These are phyloP conservation scores for Spinus olivaceus DNA, from an alignment of 2,797 vertebrate genomes.

Conservation along the genomic window DNA sequence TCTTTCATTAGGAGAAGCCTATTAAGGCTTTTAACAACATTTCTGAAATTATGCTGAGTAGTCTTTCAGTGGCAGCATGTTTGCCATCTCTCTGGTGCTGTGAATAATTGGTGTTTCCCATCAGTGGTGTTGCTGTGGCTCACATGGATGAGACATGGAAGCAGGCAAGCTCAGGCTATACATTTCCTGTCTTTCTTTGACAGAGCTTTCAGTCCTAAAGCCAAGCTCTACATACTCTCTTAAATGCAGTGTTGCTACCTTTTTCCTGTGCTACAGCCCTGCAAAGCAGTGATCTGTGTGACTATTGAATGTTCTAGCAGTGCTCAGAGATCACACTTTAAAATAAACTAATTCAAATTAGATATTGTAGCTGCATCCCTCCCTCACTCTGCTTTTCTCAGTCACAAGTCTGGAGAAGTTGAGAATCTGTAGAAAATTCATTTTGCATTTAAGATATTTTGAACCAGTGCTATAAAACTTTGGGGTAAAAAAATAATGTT, in stretches of 20 bases:
- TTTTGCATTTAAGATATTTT: background rate
- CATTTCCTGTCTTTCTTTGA: background rate
- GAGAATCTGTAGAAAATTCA: background rate
- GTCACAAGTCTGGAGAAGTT: background rate
- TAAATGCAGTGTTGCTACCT: background rate
- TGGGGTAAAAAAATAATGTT: background rate
- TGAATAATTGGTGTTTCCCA: background rate
- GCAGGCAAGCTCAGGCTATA: background rate
- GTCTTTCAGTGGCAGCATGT: background rate
- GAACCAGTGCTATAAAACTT: background rate
- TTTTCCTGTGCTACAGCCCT: background rate
- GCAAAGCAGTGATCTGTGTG: fast-evolving
- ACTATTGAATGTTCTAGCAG: background rate
- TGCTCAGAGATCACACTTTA: background rate
- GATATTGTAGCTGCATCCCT: background rate
- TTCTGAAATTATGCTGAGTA: background rate
- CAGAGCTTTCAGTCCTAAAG: background rate
- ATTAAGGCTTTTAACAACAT: background rate
- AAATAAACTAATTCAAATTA: background rate
- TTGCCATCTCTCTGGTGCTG: fast-evolving
- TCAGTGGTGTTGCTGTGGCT: background rate
- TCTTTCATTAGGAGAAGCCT: background rate
- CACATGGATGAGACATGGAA: fast-evolving
- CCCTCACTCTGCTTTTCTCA: background rate
- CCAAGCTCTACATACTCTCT: fast-evolving